Evolutionary conservation across 1,140 invertebrate species (phyloP).

Genomic region (Meloidogyne exigua): DNA sequence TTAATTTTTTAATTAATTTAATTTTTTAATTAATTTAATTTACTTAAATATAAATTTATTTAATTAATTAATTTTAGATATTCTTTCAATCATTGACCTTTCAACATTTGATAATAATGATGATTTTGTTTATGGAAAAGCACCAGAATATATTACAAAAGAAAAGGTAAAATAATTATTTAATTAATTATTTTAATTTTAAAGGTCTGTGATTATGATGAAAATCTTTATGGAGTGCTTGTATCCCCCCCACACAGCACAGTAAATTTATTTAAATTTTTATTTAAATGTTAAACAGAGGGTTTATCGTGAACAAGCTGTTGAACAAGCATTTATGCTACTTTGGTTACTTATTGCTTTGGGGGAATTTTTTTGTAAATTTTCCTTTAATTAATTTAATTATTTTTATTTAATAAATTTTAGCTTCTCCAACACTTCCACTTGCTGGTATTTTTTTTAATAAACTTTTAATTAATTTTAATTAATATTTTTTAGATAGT

Average conservation of each 20-base stretch:
- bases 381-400: constrained; percentile 24
- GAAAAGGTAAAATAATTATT: constrained; percentile 65
- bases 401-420: not conserved
- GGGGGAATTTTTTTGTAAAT: constrained; percentile 83
- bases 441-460: constrained; percentile 75
- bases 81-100: constrained; percentile 56
- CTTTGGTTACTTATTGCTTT: constrained; percentile 85
- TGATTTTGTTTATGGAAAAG: constrained; percentile 52
- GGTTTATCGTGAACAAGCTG: constrained; percentile 82
- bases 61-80: constrained; percentile 21
- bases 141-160: constrained; percentile 59
- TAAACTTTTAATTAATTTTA: not conserved
- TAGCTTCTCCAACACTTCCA: constrained; percentile 87
- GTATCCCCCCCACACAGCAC: constrained; percentile 87
- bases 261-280: not conserved
- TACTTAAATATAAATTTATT: too few relatives aligned
- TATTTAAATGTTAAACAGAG: constrained; percentile 66
- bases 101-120: constrained; percentile 56
- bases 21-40: too few relatives aligned
- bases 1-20: too few relatives aligned
- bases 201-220: constrained; percentile 74
- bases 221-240: constrained; percentile 76
- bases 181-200: not conserved
- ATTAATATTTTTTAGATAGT: constrained; percentile 65
- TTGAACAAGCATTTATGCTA: constrained; percentile 92